These are phyloP conservation scores for Accipiter virgatus DNA, from an alignment of 2,113 vertebrate species.

Conservation along the genomic window DNA sequence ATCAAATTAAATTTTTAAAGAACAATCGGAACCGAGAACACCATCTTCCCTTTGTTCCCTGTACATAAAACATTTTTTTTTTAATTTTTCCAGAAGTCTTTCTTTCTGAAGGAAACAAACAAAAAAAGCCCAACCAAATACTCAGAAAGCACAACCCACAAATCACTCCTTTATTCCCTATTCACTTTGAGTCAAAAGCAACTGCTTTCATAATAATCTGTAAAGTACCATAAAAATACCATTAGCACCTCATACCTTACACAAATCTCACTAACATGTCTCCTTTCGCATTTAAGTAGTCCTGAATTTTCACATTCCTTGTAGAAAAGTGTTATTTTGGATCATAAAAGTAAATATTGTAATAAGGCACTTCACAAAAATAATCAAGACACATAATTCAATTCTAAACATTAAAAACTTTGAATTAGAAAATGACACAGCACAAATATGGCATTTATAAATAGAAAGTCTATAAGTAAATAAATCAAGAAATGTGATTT, in stretches of 20 bases:
- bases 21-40: neutral
- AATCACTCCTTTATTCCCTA: neutral
- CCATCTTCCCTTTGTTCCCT: neutral
- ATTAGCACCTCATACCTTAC: neutral
- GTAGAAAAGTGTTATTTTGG: neutral
- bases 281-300: neutral
- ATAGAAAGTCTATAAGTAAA: neutral
- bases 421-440: neutral
- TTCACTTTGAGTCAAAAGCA: neutral
- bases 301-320: neutral
- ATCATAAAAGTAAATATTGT: neutral
- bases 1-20: neutral
- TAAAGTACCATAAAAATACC: neutral
- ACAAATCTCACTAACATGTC: neutral
- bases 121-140: neutral
- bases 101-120: neutral
- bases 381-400: neutral
- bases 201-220: neutral
- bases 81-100: neutral
- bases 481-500: neutral
- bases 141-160: neutral
- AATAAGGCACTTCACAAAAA: neutral
- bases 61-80: neutral
- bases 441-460: neutral
- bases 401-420: neutral